Base-by-base conservation (phyloP, 2,113 vertebrate genomes). In the Phalacrocorax pelagicus region DNA sequence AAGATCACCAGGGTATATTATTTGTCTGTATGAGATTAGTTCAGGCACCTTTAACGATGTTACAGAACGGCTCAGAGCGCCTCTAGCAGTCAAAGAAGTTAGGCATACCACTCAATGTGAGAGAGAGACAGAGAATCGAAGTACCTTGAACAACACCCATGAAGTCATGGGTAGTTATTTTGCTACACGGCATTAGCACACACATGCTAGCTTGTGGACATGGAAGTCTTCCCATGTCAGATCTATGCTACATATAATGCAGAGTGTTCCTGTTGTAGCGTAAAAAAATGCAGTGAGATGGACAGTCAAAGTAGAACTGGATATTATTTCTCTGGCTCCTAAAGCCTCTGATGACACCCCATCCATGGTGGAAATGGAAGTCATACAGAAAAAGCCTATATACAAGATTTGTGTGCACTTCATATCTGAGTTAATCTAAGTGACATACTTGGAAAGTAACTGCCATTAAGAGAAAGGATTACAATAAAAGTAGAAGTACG, bases 401-500 rank as follows among this genome's bases (percentile, higher is more conserved):
- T 23, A 49, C 12, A 49, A 77, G 70, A 82, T 74, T 55, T 59
- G n/a, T 77, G 74, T 58, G 86, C 42, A 55, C 57, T 85, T 89
- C 15, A 87, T 11, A 59, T 90, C 55, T 40, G 42, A 81, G 38
- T 93, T 91, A 88, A 91, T 80, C 58, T 29, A 82, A 34, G 29
- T 59, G 70, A 80, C 47, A 70, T 54, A 85, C 49, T 91, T 84
- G 82, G 92, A 97, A 94, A 89, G 74, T 36, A 89, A 91, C 17
- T 91, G 84, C 89, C 55, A 85, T 85, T 90, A 94, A 94, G 66
- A 85, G 62, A 82, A 32, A 88, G 81, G 89, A 92, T 88, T 90
- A 94, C 91, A 91, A 91, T 85, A 90, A 90, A 96, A 95, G 81
- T 11, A 88, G 89, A 92, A 96, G 81, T 80, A 88, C 12, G 8